Base-by-base conservation (phyloP, 2,113 vertebrate genomes). In the Tiliqua scincoides region DNA sequence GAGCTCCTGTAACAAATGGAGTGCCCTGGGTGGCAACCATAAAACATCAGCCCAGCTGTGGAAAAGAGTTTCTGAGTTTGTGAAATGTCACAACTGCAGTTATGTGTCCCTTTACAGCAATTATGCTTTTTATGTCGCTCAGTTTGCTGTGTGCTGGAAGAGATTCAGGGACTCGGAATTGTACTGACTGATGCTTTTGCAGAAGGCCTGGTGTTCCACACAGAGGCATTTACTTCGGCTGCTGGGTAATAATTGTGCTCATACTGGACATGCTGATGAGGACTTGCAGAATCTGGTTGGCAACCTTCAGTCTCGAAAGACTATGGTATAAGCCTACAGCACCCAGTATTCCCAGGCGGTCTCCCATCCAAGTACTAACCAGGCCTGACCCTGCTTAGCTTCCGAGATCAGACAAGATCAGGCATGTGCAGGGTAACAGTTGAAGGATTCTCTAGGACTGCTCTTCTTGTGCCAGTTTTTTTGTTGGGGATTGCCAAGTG, bases 81-180 rank as follows among this genome's bases (percentile, higher is more conserved):
- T 79, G 75, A 85, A 85, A 85, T 85, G 83, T 85, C 83, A 40
- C 83, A 35, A 59, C 32, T 27, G 2, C 52, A 40, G 37, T 79
- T 43, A 70, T n/a, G 20, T 59, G 71, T 78, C 84, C 75, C 84
- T 68, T 78, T 59, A 30, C 75, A 71, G 63, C 52, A 70, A 70
- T 85, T 85, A 78, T 23, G 14, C n/a, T 25, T 57, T 85, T 77
- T 76, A 84, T 27, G 61, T 30, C 48, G 27, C 63, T 68, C 62
- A 3, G 25, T 40, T 78, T 78, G 48, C 62, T 54, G 43, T 30
- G 23, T 40, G 59, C 32, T 68, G 3, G 32, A 68, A 54, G 61
- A 37, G 21, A 77, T 2, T 18, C 21, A 20, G 15, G 59, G 48
- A n/a, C 23, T 12, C 4, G 25, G 35, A 57, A 77, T 54, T 27